A percentile compares a stretch with the other conserved stretches of the same genome.
Evolutionary conservation across 2,113 vertebrate species (phyloP).

Genomic region (Sylvia atricapilla): DNA sequence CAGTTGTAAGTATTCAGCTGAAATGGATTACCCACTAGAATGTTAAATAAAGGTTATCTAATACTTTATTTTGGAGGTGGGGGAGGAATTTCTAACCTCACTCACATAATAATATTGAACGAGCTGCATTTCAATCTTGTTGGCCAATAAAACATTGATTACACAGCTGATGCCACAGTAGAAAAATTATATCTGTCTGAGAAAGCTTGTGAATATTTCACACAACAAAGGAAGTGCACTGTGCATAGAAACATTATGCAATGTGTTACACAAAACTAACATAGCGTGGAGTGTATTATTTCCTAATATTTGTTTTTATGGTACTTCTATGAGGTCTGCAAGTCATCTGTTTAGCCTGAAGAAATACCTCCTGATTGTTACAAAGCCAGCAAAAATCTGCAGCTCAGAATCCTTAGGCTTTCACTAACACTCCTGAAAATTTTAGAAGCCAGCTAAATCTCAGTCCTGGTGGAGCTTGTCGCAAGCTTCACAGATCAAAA

Average conservation of each 20-base stretch:
- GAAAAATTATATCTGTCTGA: slow-evolving; percentile 1
- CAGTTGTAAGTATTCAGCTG: not conserved
- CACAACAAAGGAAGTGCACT: not conserved
- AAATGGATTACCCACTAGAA: not conserved
- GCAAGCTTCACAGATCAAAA: not conserved
- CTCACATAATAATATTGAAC: slow-evolving; percentile 32
- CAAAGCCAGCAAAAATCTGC: slow-evolving; percentile 6
- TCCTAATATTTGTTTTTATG: slow-evolving; percentile 21
- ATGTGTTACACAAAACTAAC: not conserved
- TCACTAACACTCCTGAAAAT: not conserved
- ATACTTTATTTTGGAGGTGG: not conserved
- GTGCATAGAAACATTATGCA: not conserved
- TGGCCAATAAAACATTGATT: slow-evolving; percentile 59
- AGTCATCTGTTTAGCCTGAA: slow-evolving; percentile 44
- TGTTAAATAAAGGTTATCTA: slow-evolving; percentile 27
- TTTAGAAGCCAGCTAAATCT: slow-evolving; percentile 1
- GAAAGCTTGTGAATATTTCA: slow-evolving; percentile 24
- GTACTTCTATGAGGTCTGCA: slow-evolving; percentile 28
- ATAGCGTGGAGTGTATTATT: not conserved
- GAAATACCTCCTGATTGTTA: slow-evolving; percentile 25
- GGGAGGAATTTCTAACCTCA: not conserved
- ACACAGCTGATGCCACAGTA: slow-evolving; percentile 57
- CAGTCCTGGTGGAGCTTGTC: not conserved
- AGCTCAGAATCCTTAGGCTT: slow-evolving; percentile 12
- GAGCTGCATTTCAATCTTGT: not conserved